Conservation (phyloP, 2,113 vertebrate species). For the Pithys albifrons region DNA sequence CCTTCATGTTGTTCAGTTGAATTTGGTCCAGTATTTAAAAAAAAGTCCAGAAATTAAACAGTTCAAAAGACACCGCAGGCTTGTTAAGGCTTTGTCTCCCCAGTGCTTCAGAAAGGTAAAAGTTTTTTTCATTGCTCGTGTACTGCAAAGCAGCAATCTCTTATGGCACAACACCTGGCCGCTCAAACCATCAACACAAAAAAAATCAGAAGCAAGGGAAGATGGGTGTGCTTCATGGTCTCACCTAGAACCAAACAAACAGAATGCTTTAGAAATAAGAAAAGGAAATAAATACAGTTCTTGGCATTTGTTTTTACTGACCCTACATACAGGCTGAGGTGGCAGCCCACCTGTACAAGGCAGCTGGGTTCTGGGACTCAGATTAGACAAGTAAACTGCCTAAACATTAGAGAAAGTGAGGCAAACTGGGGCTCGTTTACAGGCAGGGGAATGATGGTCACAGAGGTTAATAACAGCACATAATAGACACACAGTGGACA, state of each 20-base stretch:
- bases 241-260: slow-evolving; percentile 59
- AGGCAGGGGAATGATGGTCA: accelerated
- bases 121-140: slow-evolving; percentile 41
- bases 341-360: neutral
- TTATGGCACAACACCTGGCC: slow-evolving; percentile 68
- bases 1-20: slow-evolving; percentile 39
- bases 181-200: neutral
- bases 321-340: neutral
- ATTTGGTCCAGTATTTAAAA: slow-evolving; percentile 73
- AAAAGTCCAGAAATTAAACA: slow-evolving; percentile 74
- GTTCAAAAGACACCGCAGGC: slow-evolving; percentile 80
- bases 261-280: neutral
- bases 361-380: neutral
- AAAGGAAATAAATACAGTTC: neutral
- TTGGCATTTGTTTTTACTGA: neutral
- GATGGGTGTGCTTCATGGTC: slow-evolving; percentile 63
- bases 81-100: slow-evolving; percentile 87
- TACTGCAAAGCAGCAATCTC: slow-evolving; percentile 64
- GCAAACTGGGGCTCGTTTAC: accelerated
- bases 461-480: accelerated
- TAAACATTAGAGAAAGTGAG: accelerated
- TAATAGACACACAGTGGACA: accelerated
- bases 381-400: neutral
- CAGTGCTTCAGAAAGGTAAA: slow-evolving; percentile 70
- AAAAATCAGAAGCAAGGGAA: slow-evolving; percentile 78